Percentiles rank a stretch among this genome's conserved stretches.
phyloP scores from a whole-genome alignment of 1,140 invertebrate genomes.

The Phymastichus coffea region DNA sequence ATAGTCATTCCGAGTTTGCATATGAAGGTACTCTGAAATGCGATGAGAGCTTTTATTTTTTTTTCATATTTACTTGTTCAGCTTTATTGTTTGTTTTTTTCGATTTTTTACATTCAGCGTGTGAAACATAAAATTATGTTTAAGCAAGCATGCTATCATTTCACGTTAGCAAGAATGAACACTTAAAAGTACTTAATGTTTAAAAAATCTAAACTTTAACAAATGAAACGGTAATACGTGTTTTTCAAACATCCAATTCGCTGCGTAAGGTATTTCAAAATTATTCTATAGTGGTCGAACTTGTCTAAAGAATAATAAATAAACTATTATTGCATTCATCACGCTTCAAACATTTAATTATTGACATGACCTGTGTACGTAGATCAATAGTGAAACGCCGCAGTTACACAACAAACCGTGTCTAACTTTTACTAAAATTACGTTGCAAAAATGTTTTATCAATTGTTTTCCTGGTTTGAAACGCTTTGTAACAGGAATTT shows the following conservation, averaged over 20 bases:
- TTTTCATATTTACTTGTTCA: conserved; percentile 23
- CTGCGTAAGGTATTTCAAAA: neutral
- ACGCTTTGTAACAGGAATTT: too few species aligned
- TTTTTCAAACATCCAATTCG: too few species aligned
- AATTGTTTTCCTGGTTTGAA: too few species aligned
- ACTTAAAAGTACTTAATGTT: conserved; percentile 21
- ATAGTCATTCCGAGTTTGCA: conserved; percentile 15
- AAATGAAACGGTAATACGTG: conserved; percentile 10
- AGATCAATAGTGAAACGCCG: too few species aligned
- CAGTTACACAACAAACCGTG: too few species aligned
- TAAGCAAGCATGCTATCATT: conserved; percentile 10
- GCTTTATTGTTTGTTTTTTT: conserved; percentile 7
- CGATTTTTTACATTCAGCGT: conserved; percentile 21
- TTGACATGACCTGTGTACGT: too few species aligned
- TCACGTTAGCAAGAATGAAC: neutral
- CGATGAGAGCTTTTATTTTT: neutral
- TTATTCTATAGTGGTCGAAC: too few species aligned
- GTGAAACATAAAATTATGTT: neutral
- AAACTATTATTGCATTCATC: conserved; percentile 9
- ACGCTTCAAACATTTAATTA: neutral
- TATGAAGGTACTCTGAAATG: neutral
- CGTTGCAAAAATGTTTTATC: too few species aligned
- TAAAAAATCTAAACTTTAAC: conserved; percentile 14
- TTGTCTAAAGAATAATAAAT: neutral
- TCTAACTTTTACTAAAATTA: too few species aligned